Conservation (phyloP, 2,888 invertebrate species). For the Dynastes hyllus region DNA sequence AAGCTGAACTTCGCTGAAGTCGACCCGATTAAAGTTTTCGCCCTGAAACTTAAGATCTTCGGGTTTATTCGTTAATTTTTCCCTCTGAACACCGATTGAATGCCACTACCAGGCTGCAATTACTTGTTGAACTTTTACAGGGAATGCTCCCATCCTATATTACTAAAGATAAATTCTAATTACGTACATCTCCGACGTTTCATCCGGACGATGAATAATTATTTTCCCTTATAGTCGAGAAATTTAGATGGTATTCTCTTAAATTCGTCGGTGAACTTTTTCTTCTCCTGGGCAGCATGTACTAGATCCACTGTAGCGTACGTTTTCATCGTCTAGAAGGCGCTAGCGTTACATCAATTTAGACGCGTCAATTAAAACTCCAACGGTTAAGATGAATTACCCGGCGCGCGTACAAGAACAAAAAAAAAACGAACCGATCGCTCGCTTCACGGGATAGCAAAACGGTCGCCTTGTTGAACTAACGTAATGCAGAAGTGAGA, state of each 20-base stretch:
- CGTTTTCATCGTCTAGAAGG: too few species aligned
- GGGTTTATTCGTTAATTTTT: constrained; percentile 24
- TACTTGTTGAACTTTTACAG: constrained; percentile 40
- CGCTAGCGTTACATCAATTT: constrained; percentile 21
- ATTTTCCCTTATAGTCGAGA: constrained; percentile 5
- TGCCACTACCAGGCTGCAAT: background rate
- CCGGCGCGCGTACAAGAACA: background rate
- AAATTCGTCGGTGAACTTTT: background rate
- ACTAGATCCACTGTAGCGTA: too few species aligned
- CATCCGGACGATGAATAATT: constrained; percentile 39
- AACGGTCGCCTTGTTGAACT: background rate
- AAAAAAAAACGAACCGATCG: constrained; percentile 6
- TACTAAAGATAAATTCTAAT: constrained; percentile 41
- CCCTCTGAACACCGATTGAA: background rate
- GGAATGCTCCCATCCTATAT: background rate
- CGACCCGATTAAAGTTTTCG: background rate
- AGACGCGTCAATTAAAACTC: constrained; percentile 26
- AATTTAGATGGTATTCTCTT: constrained; percentile 15
- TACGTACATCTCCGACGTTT: constrained; percentile 30
- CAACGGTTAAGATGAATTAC: constrained; percentile 23
- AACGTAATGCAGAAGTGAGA: too few species aligned
- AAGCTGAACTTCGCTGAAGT: background rate
- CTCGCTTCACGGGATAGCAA: background rate
- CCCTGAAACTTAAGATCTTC: background rate
- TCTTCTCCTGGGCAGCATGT: too few species aligned